A percentile compares a stretch with the other conserved stretches of the same genome.
Evolutionary conservation across 2,888 invertebrate species (phyloP).

Genomic region (Fragum sueziense): DNA sequence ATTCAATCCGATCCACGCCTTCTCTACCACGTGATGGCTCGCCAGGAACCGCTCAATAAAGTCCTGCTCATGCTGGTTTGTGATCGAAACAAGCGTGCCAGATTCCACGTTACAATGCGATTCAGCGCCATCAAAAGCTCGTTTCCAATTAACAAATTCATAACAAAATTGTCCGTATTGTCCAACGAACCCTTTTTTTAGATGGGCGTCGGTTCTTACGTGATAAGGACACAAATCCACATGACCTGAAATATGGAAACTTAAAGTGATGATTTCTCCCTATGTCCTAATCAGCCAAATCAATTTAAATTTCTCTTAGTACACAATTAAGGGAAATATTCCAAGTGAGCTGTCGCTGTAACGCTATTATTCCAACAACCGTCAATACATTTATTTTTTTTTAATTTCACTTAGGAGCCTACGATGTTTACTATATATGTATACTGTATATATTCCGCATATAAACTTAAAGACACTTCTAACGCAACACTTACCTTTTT

Average conservation of each 20-base stretch:
- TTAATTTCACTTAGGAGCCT: too few relatives aligned
- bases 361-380: too few relatives aligned
- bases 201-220: conserved; percentile 29
- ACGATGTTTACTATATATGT: too few relatives aligned
- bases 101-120: conserved; percentile 33
- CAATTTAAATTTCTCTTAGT: too few relatives aligned
- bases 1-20: conserved; percentile 47
- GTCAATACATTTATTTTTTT: too few relatives aligned
- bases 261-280: too few relatives aligned
- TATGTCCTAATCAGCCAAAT: too few relatives aligned
- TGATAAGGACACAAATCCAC: conserved; percentile 46
- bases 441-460: too few relatives aligned
- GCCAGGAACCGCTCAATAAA: conserved; percentile 40
- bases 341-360: too few relatives aligned
- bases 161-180: conserved; percentile 54
- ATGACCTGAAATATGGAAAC: conserved; percentile 48
- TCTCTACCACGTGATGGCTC: conserved; percentile 22
- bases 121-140: conserved; percentile 45
- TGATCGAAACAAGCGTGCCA: conserved; percentile 33
- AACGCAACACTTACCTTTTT: too few relatives aligned
- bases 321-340: too few relatives aligned
- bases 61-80: conserved; percentile 42
- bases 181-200: conserved; percentile 36
- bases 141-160: conserved; percentile 33
- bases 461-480: too few relatives aligned